Conservation (phyloP, 92 coral and sea anemone species). For the Palythoa grandiflora region DNA sequence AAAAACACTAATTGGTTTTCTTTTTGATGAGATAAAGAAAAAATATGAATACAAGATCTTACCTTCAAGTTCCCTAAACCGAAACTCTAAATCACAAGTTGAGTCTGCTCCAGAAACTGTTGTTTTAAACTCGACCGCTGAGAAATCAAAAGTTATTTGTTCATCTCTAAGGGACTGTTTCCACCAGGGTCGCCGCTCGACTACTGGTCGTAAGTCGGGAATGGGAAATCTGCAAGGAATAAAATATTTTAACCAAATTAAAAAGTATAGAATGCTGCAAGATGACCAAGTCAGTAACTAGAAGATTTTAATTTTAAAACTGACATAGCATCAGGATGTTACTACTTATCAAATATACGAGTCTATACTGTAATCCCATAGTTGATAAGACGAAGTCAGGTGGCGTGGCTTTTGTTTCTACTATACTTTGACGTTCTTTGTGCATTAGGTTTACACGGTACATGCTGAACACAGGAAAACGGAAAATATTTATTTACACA, state of each 20-base stretch:
- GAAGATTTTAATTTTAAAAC: no score
- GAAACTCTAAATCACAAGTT: slow-evolving; percentile 66
- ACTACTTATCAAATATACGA: no score
- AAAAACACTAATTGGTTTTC: no score
- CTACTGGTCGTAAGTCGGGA: slow-evolving; percentile 92
- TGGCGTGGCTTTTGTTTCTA: no score
- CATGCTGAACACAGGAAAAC: no score
- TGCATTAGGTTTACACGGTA: no score
- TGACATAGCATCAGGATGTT: no score
- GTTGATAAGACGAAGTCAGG: no score
- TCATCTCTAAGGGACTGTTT: slow-evolving; percentile 90
- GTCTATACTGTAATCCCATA: no score
- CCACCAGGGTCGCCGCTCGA: slow-evolving; percentile 91
- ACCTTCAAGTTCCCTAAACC: slow-evolving; percentile 91
- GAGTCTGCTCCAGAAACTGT: slow-evolving; percentile 73
- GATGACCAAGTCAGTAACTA: no score
- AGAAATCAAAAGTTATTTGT: slow-evolving; percentile 71
- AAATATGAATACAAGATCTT: neutral
- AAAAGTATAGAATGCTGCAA: neutral
- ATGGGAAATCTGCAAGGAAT: slow-evolving; percentile 81
- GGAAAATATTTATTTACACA: no score
- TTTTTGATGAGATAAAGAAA: neutral
- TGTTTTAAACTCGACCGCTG: slow-evolving; percentile 86
- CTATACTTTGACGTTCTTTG: no score
- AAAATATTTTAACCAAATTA: neutral